Evolutionary conservation across 2,113 vertebrate species (phyloP).

Genomic region (Sorex fumeus): DNA sequence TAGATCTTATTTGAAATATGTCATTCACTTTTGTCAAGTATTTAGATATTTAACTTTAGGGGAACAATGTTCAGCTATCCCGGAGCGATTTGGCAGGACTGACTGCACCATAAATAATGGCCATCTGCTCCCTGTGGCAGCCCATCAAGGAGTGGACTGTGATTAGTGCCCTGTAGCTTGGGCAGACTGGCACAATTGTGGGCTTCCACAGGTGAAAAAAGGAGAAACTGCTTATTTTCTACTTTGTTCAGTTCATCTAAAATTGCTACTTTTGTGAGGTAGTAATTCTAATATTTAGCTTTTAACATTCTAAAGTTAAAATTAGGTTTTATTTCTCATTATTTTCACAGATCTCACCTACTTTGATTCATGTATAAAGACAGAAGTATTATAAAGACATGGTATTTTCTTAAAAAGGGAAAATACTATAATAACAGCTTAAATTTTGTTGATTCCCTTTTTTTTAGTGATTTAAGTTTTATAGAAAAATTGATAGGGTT

Average conservation of each 20-base stretch:
- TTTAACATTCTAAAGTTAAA: constrained; percentile 57
- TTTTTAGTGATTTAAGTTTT: constrained; percentile 55
- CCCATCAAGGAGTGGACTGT: not conserved
- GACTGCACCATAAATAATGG: constrained; percentile 55
- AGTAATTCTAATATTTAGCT: constrained; percentile 57
- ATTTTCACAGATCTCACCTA: constrained; percentile 42
- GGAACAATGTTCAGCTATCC: constrained; percentile 8
- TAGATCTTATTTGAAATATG: constrained; percentile 8
- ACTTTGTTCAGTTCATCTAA: constrained; percentile 40
- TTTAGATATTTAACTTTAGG: constrained; percentile 36
- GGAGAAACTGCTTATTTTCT: not conserved
- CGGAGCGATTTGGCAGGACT: constrained; percentile 27
- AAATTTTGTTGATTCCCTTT: constrained; percentile 38
- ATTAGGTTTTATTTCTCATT: constrained; percentile 42
- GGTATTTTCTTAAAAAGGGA: constrained; percentile 45
- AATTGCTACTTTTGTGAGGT: constrained; percentile 41
- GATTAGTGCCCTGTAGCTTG: not conserved
- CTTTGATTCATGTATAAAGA: constrained; percentile 15
- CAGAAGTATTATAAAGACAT: constrained; percentile 20
- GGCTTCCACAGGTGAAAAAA: constrained; percentile 22
- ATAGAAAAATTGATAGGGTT: not conserved
- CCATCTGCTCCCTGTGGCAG: constrained; percentile 53
- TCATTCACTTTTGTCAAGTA: not conserved
- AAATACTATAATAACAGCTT: constrained; percentile 37
- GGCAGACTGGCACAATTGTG: not conserved